Evolutionary conservation across 1,140 invertebrate species (phyloP).

Genomic region (Pseudomyrmex dendroicus): DNA sequence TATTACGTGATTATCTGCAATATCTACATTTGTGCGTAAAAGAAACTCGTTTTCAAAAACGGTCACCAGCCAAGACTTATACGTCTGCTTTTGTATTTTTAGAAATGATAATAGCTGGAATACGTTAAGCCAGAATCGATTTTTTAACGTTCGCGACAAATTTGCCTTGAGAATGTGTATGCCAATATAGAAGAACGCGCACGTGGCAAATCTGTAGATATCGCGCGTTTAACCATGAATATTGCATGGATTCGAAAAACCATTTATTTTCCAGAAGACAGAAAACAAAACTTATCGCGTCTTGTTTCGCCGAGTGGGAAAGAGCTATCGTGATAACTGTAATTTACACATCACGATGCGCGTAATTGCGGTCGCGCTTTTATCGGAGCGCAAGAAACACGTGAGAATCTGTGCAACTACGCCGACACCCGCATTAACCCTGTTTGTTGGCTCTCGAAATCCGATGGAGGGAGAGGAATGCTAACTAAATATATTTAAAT

Average conservation of each 20-base stretch:
- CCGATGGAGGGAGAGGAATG: too few relatives aligned
- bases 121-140: not conserved
- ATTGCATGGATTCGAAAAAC: conserved; percentile 22
- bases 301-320: not conserved
- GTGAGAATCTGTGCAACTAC: not conserved
- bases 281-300: conserved; percentile 18
- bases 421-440: not conserved
- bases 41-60: too few relatives aligned
- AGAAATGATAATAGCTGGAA: not conserved
- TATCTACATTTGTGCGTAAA: too few relatives aligned
- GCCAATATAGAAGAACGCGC: not conserved
- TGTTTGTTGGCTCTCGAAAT: too few relatives aligned
- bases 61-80: too few relatives aligned
- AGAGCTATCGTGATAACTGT: conserved; percentile 16
- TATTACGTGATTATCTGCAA: too few relatives aligned
- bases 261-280: not conserved
- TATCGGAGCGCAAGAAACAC: conserved; percentile 8
- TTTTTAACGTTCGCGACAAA: not conserved
- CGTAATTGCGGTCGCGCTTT: conserved; percentile 10
- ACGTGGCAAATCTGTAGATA: conserved; percentile 2
- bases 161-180: conserved; percentile 20
- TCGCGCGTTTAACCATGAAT: conserved; percentile 27
- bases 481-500: too few relatives aligned
- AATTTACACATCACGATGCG: conserved; percentile 20
- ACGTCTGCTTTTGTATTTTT: too few relatives aligned